phyloP scores from a whole-genome alignment of 1,140 invertebrate genomes.

The Argopecten irradians region DNA sequence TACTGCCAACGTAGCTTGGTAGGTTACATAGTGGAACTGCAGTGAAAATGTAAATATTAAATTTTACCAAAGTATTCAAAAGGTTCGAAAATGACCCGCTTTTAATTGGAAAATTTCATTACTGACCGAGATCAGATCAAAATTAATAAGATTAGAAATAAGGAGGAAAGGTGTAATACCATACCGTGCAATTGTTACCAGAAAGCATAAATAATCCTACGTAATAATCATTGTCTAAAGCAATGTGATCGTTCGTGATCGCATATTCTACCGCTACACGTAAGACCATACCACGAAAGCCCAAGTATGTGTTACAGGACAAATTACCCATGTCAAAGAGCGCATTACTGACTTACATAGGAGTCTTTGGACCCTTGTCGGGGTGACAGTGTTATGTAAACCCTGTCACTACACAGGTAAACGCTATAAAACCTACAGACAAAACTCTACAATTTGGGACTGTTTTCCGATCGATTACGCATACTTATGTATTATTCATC shows the following conservation, averaged over 20 bases:
- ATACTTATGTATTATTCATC: constrained; percentile 23
- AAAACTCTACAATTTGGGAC: constrained; percentile 15
- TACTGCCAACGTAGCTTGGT: too few relatives aligned
- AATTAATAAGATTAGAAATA: neutral
- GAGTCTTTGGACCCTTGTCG: neutral
- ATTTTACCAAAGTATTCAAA: too few relatives aligned
- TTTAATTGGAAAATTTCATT: too few relatives aligned
- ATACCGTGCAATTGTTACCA: neutral
- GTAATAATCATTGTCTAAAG: neutral
- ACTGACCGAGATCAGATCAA: too few relatives aligned
- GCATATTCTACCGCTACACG: neutral
- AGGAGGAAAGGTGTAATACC: neutral
- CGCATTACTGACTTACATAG: neutral
- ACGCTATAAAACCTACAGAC: constrained; percentile 1
- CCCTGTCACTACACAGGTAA: neutral
- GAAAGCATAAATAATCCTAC: neutral
- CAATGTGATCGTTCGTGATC: neutral
- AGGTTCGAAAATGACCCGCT: too few relatives aligned
- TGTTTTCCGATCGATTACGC: constrained; percentile 6
- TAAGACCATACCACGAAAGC: neutral
- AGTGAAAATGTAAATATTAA: too few relatives aligned
- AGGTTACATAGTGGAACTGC: too few relatives aligned
- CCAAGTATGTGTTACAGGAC: neutral
- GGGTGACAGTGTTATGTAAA: neutral
- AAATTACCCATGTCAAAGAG: neutral